Percentiles rank a stretch among this genome's conserved stretches.
Conservation (phyloP, 2,797 vertebrate genomes). For the Enteromius anoplus region DNA sequence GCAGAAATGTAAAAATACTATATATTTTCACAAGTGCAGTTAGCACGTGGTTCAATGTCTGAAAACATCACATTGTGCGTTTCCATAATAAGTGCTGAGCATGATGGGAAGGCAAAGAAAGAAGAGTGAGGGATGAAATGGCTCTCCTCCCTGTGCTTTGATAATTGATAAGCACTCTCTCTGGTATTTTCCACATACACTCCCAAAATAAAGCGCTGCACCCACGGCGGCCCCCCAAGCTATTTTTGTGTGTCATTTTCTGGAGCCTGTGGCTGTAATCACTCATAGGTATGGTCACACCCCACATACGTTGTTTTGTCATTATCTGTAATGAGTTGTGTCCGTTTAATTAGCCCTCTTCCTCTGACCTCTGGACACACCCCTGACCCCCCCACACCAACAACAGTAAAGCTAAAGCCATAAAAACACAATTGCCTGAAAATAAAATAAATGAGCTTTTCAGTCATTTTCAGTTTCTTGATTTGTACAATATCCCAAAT, state of each 20-base stretch:
- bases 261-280: background rate
- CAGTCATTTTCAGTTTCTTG: background rate
- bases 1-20: background rate
- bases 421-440: background rate
- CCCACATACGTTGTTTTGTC: background rate
- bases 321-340: constrained; percentile 21
- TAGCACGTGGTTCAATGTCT: background rate
- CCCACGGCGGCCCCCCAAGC: background rate
- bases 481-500: background rate
- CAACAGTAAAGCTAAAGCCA: background rate
- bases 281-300: constrained; percentile 17
- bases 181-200: constrained; percentile 13
- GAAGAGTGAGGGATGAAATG: background rate
- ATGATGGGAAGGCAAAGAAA: background rate
- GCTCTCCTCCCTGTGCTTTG: constrained; percentile 18
- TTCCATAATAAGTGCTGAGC: background rate
- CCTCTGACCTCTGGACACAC: constrained; percentile 29
- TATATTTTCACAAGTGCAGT: background rate
- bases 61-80: background rate
- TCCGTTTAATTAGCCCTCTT: background rate
- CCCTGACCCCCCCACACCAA: background rate
- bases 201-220: constrained; percentile 14
- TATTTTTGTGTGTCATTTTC: constrained; percentile 7
- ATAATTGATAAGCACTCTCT: constrained; percentile 16
- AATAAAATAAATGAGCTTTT: background rate